Percentiles rank a stretch among this genome's conserved stretches.
phyloP scores from a whole-genome alignment of 2,113 vertebrate genomes.

The Pimephales promelas region DNA sequence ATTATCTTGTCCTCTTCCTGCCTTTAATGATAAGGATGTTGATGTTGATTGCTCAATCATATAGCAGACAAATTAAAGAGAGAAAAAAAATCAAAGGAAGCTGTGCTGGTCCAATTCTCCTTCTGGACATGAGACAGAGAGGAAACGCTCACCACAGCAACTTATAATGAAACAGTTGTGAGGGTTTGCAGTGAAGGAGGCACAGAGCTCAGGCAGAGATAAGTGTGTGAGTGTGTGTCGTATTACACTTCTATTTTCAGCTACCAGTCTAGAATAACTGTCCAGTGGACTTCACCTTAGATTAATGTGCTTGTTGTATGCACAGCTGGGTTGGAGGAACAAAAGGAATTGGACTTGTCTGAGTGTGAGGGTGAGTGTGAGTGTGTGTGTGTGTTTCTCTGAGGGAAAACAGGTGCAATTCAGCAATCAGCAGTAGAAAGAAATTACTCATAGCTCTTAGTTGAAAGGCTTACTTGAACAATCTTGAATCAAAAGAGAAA shows the following conservation, averaged over 20 bases:
- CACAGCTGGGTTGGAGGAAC: conserved; percentile 50
- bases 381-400: conserved; percentile 27
- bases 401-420: conserved; percentile 52
- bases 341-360: conserved; percentile 42
- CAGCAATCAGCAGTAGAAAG: conserved; percentile 41
- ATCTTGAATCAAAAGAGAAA: not conserved
- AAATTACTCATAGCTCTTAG: conserved; percentile 44
- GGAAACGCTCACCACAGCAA: not conserved
- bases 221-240: conserved; percentile 29
- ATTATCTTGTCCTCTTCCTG: not conserved
- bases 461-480: conserved; percentile 18
- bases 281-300: conserved; percentile 41
- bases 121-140: not conserved
- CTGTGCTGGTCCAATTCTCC: not conserved
- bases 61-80: not conserved
- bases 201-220: conserved; percentile 22
- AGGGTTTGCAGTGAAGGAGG: not conserved
- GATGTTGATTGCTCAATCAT: not conserved
- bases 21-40: not conserved
- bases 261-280: conserved; percentile 31
- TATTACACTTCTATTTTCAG: conserved; percentile 42
- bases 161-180: not conserved
- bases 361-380: not conserved
- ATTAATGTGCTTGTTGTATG: conserved; percentile 49
- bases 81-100: not conserved